phyloP scores from a whole-genome alignment of 2,797 vertebrate genomes.

The Pangasius sanitwongsei region DNA sequence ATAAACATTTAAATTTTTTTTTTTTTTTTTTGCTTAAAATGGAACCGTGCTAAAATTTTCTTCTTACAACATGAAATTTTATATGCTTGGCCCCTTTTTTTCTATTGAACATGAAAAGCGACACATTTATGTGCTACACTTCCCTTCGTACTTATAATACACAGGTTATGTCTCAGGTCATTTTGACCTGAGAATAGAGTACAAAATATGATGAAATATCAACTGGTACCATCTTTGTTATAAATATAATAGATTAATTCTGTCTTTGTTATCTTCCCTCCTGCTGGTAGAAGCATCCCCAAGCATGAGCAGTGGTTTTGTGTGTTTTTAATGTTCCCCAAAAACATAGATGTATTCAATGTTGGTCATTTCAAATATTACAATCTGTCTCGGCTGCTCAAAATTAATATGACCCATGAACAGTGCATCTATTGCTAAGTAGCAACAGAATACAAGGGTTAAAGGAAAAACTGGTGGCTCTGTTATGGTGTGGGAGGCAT shows the following conservation, averaged over 20 bases:
- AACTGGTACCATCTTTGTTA: neutral
- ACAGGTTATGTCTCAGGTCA: neutral
- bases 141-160: neutral
- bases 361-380: neutral
- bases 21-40: too few species aligned
- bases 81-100: neutral
- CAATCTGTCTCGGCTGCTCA: neutral
- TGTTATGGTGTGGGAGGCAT: neutral
- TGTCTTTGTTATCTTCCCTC: neutral
- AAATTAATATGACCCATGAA: neutral
- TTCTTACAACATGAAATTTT: neutral
- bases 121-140: neutral
- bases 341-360: neutral
- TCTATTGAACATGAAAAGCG: neutral
- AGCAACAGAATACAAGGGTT: neutral
- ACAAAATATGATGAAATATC: neutral
- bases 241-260: neutral
- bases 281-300: neutral
- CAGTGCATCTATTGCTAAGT: neutral
- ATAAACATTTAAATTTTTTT: neutral
- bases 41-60: neutral
- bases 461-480: neutral
- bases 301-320: neutral
- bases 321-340: neutral
- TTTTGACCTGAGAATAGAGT: neutral